phyloP scores from a whole-genome alignment of 2,797 vertebrate genomes.

The Centropyge bicolor region DNA sequence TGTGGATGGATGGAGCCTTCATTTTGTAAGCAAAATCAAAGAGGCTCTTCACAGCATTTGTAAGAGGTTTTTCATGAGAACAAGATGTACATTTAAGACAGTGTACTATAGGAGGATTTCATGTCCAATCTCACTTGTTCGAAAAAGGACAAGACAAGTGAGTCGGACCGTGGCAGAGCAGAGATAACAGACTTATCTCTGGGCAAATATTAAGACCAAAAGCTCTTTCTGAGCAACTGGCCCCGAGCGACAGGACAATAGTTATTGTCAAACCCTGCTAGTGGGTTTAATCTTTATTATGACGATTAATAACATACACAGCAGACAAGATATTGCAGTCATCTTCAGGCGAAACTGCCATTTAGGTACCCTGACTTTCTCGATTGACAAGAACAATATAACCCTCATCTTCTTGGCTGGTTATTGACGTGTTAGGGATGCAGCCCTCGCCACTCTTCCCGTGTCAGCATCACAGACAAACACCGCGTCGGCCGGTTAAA shows the following conservation, averaged over 20 bases:
- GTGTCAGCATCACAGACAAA: slow-evolving; percentile 63
- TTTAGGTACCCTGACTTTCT: slow-evolving; percentile 44
- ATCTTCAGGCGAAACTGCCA: slow-evolving; percentile 55
- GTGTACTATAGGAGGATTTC: background rate
- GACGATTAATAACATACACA: slow-evolving; percentile 63
- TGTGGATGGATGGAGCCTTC: background rate
- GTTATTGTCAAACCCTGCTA: slow-evolving; percentile 52
- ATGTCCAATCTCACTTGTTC: slow-evolving; percentile 1
- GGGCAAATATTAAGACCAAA: slow-evolving; percentile 44
- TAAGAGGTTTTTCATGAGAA: background rate
- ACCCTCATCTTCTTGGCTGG: slow-evolving; percentile 58
- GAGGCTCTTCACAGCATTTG: background rate
- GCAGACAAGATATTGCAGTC: slow-evolving; percentile 34
- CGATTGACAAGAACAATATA: slow-evolving; percentile 67
- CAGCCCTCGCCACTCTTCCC: slow-evolving; percentile 43
- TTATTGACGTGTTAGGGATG: slow-evolving; percentile 67
- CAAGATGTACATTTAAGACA: background rate
- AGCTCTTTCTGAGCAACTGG: slow-evolving; percentile 36
- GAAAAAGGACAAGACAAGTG: slow-evolving; percentile 7
- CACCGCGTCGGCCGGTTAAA: slow-evolving; percentile 59
- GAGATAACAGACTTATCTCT: slow-evolving; percentile 32
- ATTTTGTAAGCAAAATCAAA: slow-evolving; percentile 1
- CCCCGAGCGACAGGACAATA: slow-evolving; percentile 48
- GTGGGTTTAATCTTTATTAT: slow-evolving; percentile 65
- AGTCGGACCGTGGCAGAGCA: slow-evolving; percentile 2